A percentile compares a stretch with the other conserved stretches of the same genome.
These are phyloP conservation scores for Harpagus bidentatus DNA, from an alignment of 2,113 vertebrate genomes.

Conservation along the genomic window DNA sequence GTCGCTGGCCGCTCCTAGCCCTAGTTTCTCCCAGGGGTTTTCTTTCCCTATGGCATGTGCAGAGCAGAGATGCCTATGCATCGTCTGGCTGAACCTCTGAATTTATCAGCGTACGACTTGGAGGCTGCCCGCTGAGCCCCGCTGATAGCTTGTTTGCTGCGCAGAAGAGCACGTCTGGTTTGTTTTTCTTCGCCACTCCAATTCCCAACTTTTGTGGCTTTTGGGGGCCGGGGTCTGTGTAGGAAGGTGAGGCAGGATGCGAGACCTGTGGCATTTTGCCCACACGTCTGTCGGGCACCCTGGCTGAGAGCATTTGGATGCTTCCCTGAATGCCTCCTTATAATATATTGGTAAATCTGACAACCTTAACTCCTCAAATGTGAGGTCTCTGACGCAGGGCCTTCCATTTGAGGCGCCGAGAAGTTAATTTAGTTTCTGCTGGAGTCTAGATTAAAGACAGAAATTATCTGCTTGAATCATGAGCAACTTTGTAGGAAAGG, in stretches of 20 bases:
- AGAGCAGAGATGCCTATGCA: background rate
- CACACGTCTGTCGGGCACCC: background rate
- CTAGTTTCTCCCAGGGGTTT: fast-evolving
- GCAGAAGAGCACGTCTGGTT: too few relatives aligned
- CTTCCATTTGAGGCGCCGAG: background rate
- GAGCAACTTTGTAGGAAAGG: slow-evolving; percentile 21
- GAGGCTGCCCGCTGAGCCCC: background rate
- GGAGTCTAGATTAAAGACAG: slow-evolving; percentile 47
- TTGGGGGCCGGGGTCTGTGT: background rate
- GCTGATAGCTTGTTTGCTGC: fast-evolving
- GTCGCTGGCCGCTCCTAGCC: background rate
- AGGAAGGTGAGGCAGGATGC: background rate
- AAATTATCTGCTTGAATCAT: slow-evolving; percentile 45
- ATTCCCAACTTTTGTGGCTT: background rate
- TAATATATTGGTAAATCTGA: fast-evolving
- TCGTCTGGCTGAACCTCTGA: background rate
- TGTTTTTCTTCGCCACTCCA: background rate
- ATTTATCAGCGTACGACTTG: too few relatives aligned
- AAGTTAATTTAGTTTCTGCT: slow-evolving; percentile 29
- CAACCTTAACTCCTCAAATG: background rate
- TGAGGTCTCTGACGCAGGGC: fast-evolving
- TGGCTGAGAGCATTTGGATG: fast-evolving
- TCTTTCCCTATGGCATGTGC: fast-evolving
- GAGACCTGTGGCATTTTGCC: background rate
- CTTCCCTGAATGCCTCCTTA: background rate